A percentile compares a stretch with the other conserved stretches of the same genome.
Evolutionary conservation across 1,140 invertebrate genomes (phyloP).

Genomic region (Helicoverpa armigera): DNA sequence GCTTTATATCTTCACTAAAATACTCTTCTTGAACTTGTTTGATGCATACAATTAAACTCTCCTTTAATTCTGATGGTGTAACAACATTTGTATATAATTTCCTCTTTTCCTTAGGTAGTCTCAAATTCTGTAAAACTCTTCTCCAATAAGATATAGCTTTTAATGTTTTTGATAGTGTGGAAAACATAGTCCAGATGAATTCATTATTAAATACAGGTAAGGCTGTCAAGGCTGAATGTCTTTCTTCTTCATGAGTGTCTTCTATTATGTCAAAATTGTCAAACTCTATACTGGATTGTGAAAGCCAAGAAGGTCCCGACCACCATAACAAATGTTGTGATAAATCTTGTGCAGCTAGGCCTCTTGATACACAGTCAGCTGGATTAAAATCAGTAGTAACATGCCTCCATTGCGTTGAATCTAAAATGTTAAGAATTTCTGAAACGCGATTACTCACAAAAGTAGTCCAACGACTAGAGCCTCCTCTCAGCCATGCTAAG

Average conservation of each 20-base stretch:
- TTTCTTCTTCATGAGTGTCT: conserved; percentile 13
- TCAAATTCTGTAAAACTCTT: not conserved
- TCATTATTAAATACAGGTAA: not conserved
- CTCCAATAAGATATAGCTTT: conserved; percentile 5
- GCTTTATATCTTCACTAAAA: not conserved
- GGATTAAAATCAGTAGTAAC: not conserved
- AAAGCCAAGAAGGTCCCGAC: not conserved
- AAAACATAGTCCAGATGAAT: conserved; percentile 1
- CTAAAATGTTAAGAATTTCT: not conserved
- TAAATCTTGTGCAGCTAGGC: not conserved
- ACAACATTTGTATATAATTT: not conserved
- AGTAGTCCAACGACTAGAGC: not conserved
- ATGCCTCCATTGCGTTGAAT: not conserved
- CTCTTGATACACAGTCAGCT: not conserved
- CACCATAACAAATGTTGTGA: not conserved
- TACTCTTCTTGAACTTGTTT: not conserved
- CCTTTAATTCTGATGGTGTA: not conserved
- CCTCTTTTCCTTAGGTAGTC: not conserved
- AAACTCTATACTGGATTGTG: not conserved
- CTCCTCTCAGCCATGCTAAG: conserved; percentile 2
- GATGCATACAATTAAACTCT: not conserved
- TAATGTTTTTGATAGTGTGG: not conserved
- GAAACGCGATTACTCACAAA: conserved; percentile 21
- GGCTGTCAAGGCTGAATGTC: not conserved
- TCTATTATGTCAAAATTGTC: not conserved